Base-by-base conservation (phyloP, 1,140 invertebrate genomes). In the Atta cephalotes region DNA sequence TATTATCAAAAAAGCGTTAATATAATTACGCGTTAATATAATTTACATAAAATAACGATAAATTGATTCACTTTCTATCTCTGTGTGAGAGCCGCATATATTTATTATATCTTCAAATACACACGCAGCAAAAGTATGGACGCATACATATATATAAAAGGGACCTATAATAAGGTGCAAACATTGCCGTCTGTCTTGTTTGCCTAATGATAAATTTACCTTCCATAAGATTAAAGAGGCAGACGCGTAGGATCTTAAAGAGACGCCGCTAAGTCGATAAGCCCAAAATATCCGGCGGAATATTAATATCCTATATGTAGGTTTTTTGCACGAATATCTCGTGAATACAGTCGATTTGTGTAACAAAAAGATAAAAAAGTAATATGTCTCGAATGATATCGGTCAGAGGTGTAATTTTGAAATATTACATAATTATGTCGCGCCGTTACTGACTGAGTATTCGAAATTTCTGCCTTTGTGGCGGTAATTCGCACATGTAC, bases 91-190 rank as follows among this genome's bases (percentile, higher is more conserved):
- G 56, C 14, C 31, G 16, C 31, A 49, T 21, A 25, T 62, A 58
- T 84, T 84, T 76, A 84, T 84, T 51, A 76, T 51, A 63, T 51
- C 28, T 18, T 45, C 56, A 45, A 72, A 71, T 51, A 85, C 35
- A 63, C 63, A 16, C 49, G 28, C 65, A 25, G 81, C 65, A 74
- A 78, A 87, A 79, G 66, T 63, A 84, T 35, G 68, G 35, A 16
- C 66, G 62, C 7, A n/a, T 81, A 56, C 5, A 35, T 35, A 5
- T 31, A 31, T 21, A 60, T 45, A 84, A 84, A 84, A 84, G 80
- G 56, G 80, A 84, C 80, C 80, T 84, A 84, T 84, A 84, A 84
- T 84, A 76, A 84, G 51, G 70, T 62, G 80, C 80, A 84, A 84
- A 84, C 80, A 84, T 58, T 25, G 25, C 35, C 56, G 70, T 56